Percentiles rank a stretch among this genome's conserved stretches.
phyloP scores from a whole-genome alignment of 2,797 vertebrate species.

The Pristis pectinata region DNA sequence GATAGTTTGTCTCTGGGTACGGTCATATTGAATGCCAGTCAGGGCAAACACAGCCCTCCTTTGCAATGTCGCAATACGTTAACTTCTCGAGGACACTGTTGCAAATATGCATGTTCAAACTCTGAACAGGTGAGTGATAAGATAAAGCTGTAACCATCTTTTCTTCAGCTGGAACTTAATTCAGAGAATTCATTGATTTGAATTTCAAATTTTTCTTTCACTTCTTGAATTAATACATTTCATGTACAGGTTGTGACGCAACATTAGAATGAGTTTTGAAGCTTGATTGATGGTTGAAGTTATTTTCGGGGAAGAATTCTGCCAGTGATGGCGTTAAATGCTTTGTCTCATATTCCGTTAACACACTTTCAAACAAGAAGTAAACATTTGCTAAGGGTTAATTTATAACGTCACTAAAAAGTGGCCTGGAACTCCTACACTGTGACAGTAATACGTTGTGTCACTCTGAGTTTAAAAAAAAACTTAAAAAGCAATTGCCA shows the following conservation, averaged over 20 bases:
- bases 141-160: neutral
- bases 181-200: neutral
- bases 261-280: neutral
- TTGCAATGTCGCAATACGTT: neutral
- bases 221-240: neutral
- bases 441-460: neutral
- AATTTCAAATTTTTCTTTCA: slow-evolving; percentile 1
- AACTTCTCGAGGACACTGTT: neutral
- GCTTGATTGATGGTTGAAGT: neutral
- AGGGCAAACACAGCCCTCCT: neutral
- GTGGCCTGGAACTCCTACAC: neutral
- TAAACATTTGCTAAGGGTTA: neutral
- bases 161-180: neutral
- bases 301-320: neutral
- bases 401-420: neutral
- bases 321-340: neutral
- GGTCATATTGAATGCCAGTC: too few species aligned
- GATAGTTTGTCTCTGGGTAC: neutral
- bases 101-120: neutral
- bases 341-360: neutral
- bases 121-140: neutral
- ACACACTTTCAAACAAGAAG: neutral
- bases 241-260: neutral
- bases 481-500: neutral
- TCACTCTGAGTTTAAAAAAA: neutral